Conservation (phyloP, 92 coral and sea anemone genomes). For the Phymanthus crucifer region DNA sequence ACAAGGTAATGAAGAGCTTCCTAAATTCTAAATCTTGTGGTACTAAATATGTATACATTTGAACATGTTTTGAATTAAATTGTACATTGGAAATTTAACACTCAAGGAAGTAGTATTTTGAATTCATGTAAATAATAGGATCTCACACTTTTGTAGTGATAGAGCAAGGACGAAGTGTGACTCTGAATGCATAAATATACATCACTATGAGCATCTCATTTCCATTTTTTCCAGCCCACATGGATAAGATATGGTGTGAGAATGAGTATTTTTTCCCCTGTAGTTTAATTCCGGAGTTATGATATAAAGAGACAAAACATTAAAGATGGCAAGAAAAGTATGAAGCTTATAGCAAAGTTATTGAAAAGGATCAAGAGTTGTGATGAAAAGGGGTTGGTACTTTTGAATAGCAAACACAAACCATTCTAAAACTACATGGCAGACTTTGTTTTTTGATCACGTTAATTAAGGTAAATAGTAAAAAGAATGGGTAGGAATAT, state of each 20-base stretch:
- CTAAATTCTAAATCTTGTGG: background rate
- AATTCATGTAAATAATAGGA: background rate
- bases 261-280: background rate
- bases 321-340: background rate
- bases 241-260: background rate
- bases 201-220: background rate
- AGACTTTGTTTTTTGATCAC: background rate
- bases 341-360: background rate
- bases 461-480: background rate
- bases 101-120: background rate
- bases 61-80: background rate
- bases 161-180: background rate
- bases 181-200: background rate
- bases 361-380: background rate
- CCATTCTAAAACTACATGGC: background rate
- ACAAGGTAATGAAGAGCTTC: background rate
- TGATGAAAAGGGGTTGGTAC: background rate
- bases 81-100: background rate
- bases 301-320: background rate
- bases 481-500: background rate
- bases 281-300: background rate
- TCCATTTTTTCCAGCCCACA: background rate
- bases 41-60: background rate
- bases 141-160: background rate
- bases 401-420: background rate